Evolutionary conservation across 2,113 vertebrate genomes (phyloP).

Genomic region (Cichladusa arquata): DNA sequence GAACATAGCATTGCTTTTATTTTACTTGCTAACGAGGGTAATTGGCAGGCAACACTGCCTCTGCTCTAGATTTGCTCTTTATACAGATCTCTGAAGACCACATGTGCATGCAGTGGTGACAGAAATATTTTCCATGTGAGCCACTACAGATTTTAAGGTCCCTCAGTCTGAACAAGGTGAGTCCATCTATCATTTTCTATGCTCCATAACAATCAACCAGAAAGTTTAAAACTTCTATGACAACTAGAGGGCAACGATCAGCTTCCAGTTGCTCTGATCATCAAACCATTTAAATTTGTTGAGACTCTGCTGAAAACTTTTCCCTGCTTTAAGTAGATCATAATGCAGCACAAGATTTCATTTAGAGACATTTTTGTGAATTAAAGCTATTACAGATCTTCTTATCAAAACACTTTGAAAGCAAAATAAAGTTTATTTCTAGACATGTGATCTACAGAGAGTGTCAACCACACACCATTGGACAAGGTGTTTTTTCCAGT

Average conservation of each 20-base stretch:
- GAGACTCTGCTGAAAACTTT: conserved; percentile 1
- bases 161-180: conserved; percentile 30
- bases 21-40: conserved; percentile 68
- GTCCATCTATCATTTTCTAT: conserved; percentile 42
- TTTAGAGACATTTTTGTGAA: neutral
- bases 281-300: neutral
- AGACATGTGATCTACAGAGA: neutral
- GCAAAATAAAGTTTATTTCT: neutral
- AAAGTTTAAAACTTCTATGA: conserved; percentile 28
- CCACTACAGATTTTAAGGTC: conserved; percentile 39
- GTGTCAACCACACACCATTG: neutral
- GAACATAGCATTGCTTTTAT: conserved; percentile 43
- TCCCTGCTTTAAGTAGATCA: neutral
- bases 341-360: neutral
- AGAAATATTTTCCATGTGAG: conserved; percentile 78
- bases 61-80: conserved; percentile 55
- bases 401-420: neutral
- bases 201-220: conserved; percentile 26
- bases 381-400: neutral
- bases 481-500: neutral
- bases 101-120: conserved; percentile 58
- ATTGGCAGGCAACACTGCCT: conserved; percentile 61
- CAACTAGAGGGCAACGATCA: conserved; percentile 65
- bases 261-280: conserved; percentile 11
- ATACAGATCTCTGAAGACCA: conserved; percentile 70